These are phyloP conservation scores for Cotesia glomerata DNA, from an alignment of 1,140 invertebrate species.

Conservation along the genomic window DNA sequence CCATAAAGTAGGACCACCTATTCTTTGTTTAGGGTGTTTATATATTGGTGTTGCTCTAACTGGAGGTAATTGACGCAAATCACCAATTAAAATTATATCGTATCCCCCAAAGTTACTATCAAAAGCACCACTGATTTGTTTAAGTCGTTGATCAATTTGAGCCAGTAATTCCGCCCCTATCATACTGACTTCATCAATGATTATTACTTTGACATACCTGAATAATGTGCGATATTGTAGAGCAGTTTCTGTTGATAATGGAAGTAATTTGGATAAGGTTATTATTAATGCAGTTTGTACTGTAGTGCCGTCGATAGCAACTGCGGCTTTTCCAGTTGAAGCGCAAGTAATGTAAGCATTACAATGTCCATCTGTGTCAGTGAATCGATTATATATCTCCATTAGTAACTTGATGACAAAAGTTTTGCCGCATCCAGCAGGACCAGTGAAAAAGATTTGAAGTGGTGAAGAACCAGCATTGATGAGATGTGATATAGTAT, in stretches of 20 bases:
- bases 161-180: conserved; percentile 42
- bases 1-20: conserved; percentile 42
- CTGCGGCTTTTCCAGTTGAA: conserved; percentile 49
- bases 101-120: conserved; percentile 37
- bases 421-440: too few species aligned
- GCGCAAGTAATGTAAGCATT: too few species aligned
- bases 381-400: too few species aligned
- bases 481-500: conserved; percentile 14
- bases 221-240: conserved; percentile 35
- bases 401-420: too few species aligned
- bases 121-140: conserved; percentile 47
- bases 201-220: conserved; percentile 42
- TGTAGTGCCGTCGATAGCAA: conserved; percentile 44
- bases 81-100: conserved; percentile 37
- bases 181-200: conserved; percentile 55
- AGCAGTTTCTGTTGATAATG: conserved; percentile 30
- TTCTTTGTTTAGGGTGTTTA: conserved; percentile 33
- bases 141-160: conserved; percentile 42
- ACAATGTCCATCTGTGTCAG: too few species aligned
- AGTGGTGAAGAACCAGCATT: conserved; percentile 27
- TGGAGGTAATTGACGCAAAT: conserved; percentile 30
- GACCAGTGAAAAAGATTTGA: conserved; percentile 43
- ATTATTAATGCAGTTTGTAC: too few species aligned
- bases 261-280: conserved; percentile 16
- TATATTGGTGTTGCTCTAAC: conserved; percentile 38